These are phyloP conservation scores for Drosophila acutilabella DNA, from an alignment of 2,888 invertebrate species.

Conservation along the genomic window DNA sequence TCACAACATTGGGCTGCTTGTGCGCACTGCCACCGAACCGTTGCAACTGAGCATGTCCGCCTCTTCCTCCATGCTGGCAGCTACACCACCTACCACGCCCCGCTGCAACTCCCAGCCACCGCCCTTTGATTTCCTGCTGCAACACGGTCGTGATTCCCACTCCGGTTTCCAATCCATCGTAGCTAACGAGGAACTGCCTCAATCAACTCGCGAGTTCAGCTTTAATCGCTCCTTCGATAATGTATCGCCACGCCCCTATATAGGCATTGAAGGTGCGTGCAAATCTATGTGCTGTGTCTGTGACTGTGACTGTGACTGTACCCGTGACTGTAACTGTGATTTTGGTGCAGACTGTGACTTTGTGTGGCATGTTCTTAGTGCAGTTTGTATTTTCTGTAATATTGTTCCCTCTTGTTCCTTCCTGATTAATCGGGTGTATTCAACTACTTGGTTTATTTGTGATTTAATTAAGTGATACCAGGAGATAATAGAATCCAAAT, in stretches of 20 bases:
- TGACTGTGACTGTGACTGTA: constrained; percentile 2
- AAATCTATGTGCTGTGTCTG: constrained; percentile 3
- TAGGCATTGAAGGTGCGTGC: constrained; percentile 81
- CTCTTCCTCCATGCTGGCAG: constrained; percentile 66
- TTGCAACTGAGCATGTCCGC: constrained; percentile 57
- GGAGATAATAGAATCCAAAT: too few relatives aligned
- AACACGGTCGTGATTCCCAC: constrained; percentile 47
- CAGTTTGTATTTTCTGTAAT: background rate
- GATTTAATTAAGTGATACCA: too few relatives aligned
- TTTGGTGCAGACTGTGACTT: background rate
- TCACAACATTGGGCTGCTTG: constrained; percentile 79
- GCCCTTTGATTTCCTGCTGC: constrained; percentile 75
- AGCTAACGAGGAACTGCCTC: constrained; percentile 46
- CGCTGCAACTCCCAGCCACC: constrained; percentile 73
- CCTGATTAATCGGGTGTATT: background rate
- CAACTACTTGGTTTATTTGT: too few relatives aligned
- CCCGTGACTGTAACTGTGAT: constrained; percentile 1
- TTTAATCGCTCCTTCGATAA: constrained; percentile 81
- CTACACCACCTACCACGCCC: constrained; percentile 64
- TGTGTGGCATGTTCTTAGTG: constrained; percentile 3
- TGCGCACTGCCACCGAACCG: constrained; percentile 66
- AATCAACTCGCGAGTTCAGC: constrained; percentile 50
- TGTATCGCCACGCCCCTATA: constrained; percentile 83
- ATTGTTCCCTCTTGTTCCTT: background rate
- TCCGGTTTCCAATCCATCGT: constrained; percentile 54